Conservation (phyloP, 2,113 vertebrate species). For the Mungos mungo region DNA sequence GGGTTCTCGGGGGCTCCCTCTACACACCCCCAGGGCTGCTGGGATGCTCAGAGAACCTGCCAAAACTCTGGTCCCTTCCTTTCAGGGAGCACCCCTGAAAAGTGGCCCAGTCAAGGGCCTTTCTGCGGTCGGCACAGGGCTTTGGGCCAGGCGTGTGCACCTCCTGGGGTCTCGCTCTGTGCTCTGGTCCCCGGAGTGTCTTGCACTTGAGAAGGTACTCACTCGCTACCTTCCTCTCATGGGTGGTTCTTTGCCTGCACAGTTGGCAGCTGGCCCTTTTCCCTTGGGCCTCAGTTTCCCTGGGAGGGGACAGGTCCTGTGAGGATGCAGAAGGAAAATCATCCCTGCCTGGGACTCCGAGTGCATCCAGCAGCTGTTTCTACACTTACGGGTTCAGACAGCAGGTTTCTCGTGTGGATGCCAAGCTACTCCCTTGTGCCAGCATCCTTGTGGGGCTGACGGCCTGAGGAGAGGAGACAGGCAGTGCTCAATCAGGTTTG, state of each 20-base stretch:
- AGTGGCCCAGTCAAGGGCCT: too few relatives aligned
- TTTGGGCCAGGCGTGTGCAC: not conserved
- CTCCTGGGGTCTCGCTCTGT: not conserved
- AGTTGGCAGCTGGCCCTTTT: not conserved
- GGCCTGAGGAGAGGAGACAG: not conserved
- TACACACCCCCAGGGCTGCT: not conserved
- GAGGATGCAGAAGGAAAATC: accelerated
- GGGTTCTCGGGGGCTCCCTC: not conserved
- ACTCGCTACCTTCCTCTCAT: not conserved
- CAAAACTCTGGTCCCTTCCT: not conserved
- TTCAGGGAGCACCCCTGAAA: not conserved
- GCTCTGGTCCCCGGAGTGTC: not conserved
- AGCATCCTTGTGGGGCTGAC: not conserved
- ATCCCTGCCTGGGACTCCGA: not conserved
- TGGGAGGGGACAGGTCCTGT: too few relatives aligned
- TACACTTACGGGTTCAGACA: not conserved
- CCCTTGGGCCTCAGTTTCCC: not conserved
- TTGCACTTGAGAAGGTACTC: accelerated
- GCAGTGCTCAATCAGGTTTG: not conserved
- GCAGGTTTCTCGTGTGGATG: not conserved
- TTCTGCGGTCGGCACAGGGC: accelerated
- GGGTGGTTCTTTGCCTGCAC: not conserved
- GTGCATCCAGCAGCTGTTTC: not conserved
- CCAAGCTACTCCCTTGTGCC: not conserved
- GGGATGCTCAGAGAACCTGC: not conserved